phyloP scores from a whole-genome alignment of 2,113 vertebrate species.

The Zosterops pallidus region DNA sequence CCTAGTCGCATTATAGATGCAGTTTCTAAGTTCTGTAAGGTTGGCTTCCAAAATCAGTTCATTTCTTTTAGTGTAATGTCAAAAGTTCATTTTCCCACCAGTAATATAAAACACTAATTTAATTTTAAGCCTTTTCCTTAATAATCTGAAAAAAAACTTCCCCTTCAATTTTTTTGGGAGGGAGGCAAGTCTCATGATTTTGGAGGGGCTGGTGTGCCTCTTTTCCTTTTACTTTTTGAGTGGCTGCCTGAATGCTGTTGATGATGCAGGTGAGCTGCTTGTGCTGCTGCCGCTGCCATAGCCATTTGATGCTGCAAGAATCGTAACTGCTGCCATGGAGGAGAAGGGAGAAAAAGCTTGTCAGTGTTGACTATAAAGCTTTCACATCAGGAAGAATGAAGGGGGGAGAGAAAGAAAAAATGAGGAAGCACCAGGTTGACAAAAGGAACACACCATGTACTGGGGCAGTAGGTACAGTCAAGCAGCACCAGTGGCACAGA shows the following conservation, averaged over 20 bases:
- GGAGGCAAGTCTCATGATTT: constrained; percentile 60
- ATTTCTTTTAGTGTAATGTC: not conserved
- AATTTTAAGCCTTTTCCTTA: not conserved
- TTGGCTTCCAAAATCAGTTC: constrained; percentile 46
- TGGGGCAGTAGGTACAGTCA: constrained; percentile 67
- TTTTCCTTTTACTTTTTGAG: constrained; percentile 96
- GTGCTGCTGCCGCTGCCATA: constrained; percentile 87
- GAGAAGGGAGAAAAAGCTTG: constrained; percentile 45
- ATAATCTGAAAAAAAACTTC: not conserved
- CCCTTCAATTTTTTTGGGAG: not conserved
- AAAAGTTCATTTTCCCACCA: constrained; percentile 41
- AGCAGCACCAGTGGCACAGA: constrained; percentile 81
- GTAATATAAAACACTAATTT: constrained; percentile 55
- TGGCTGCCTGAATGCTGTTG: constrained; percentile 89
- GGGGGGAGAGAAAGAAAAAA: not conserved
- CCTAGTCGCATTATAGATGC: not conserved
- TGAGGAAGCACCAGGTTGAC: constrained; percentile 29
- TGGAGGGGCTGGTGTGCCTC: constrained; percentile 80
- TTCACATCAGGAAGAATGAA: not conserved
- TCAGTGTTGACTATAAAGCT: not conserved
- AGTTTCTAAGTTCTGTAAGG: constrained; percentile 1
- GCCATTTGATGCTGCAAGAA: constrained; percentile 98
- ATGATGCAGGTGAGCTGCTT: constrained; percentile 76
- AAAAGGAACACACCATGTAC: not conserved
- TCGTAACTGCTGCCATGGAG: constrained; percentile 85